phyloP scores from a whole-genome alignment of 2,888 invertebrate genomes.

The Pemphredon lugubris region DNA sequence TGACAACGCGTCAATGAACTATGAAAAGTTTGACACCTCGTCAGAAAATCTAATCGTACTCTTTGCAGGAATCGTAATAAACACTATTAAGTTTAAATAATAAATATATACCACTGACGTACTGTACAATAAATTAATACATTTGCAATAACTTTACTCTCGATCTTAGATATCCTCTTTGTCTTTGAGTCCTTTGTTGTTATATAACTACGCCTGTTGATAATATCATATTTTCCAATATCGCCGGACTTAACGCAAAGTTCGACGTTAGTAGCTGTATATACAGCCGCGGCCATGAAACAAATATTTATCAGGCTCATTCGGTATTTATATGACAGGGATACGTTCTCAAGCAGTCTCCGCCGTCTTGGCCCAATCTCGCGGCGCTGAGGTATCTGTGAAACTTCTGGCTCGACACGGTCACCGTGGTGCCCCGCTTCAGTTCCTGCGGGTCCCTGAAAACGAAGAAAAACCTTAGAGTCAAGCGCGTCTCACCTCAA shows the following conservation, averaged over 20 bases:
- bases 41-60: conserved; percentile 41
- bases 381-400: conserved; percentile 91
- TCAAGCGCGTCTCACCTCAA: background rate
- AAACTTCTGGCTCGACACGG: conserved; percentile 88
- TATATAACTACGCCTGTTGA: too few relatives aligned
- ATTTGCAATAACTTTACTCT: background rate
- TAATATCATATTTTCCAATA: too few relatives aligned
- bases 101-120: background rate
- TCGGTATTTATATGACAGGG: conserved; percentile 89
- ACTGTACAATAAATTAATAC: conserved; percentile 4
- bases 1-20: conserved; percentile 54
- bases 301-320: conserved; percentile 67
- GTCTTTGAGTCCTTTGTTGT: too few relatives aligned
- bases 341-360: conserved; percentile 87
- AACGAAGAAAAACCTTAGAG: background rate
- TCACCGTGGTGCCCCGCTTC: conserved; percentile 85
- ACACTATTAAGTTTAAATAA: background rate
- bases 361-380: conserved; percentile 91
- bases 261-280: too few relatives aligned
- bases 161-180: too few relatives aligned
- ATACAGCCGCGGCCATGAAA: too few relatives aligned
- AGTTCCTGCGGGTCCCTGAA: conserved; percentile 90
- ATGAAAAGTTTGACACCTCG: conserved; percentile 40
- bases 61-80: background rate
- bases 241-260: too few relatives aligned